phyloP scores from a whole-genome alignment of 2,888 invertebrate species.

The Drosophila meridionalis region DNA sequence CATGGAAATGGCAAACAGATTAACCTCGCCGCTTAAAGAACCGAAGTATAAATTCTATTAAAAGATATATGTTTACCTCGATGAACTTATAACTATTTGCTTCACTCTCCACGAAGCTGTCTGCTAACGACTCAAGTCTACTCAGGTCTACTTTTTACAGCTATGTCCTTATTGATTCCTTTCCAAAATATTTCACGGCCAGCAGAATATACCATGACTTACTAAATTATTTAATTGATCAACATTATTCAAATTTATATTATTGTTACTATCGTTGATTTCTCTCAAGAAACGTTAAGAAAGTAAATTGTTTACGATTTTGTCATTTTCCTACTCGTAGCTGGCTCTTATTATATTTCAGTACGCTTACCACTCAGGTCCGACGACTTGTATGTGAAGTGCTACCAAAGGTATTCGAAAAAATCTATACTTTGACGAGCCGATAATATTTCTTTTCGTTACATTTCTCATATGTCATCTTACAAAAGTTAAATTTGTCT shows the following conservation, averaged over 20 bases:
- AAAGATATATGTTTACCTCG: not conserved
- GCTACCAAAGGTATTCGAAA: no score
- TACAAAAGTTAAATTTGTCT: not conserved
- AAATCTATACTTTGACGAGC: no score
- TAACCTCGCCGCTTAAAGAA: not conserved
- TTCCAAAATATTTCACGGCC: no score
- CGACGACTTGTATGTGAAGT: no score
- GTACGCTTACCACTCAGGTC: no score
- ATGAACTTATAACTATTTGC: not conserved
- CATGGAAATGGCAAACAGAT: slow-evolving; percentile 26
- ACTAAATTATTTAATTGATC: no score
- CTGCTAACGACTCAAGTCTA: not conserved
- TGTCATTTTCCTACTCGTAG: not conserved
- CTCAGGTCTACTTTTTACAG: no score
- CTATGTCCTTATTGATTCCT: no score
- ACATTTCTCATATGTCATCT: not conserved
- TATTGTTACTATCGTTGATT: not conserved
- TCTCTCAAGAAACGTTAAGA: not conserved
- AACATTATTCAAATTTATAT: no score
- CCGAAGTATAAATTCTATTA: not conserved
- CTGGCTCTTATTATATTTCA: not conserved
- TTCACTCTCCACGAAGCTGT: not conserved
- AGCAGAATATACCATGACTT: no score
- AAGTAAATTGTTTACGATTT: not conserved
- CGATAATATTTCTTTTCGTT: no score